Percentiles rank a stretch among this genome's conserved stretches.
Evolutionary conservation across 2,113 vertebrate species (phyloP).

Genomic region (Genyomyrus donnyi): DNA sequence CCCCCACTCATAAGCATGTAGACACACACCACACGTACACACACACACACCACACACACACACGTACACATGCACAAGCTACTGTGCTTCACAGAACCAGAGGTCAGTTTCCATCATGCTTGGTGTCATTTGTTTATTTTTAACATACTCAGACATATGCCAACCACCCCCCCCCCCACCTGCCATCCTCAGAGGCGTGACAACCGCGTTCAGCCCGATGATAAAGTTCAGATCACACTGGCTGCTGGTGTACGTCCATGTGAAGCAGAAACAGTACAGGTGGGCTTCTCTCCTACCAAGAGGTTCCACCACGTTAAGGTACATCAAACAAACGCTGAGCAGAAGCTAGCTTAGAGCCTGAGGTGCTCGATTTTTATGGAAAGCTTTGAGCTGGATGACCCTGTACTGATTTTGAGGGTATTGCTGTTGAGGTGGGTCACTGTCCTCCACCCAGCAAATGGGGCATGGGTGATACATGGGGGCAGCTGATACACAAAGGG

Average conservation of each 20-base stretch:
- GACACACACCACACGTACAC: not conserved
- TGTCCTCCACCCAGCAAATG: not conserved
- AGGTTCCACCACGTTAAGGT: not conserved
- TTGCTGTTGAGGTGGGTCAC: not conserved
- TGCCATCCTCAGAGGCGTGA: not conserved
- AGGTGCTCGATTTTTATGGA: not conserved
- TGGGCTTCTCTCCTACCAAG: not conserved
- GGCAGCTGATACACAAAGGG: not conserved
- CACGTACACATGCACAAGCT: not conserved
- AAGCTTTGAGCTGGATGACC: not conserved
- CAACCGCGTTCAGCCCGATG: not conserved
- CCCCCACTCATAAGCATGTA: not conserved
- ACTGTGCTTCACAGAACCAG: not conserved
- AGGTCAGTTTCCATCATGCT: not conserved
- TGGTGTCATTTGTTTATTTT: not conserved
- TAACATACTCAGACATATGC: not conserved
- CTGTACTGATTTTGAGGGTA: not conserved
- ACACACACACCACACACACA: not conserved
- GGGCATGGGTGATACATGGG: not conserved
- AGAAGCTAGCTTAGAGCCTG: not conserved
- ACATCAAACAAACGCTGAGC: not conserved
- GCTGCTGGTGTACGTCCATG: not conserved
- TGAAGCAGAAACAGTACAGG: not conserved
- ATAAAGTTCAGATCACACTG: not conserved
- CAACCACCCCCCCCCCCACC: not conserved